Evolutionary conservation across 2,888 invertebrate genomes (phyloP), one percentile per base, ranked within the genome.

Genomic region (Sarcophaga caerulescens): DNA sequence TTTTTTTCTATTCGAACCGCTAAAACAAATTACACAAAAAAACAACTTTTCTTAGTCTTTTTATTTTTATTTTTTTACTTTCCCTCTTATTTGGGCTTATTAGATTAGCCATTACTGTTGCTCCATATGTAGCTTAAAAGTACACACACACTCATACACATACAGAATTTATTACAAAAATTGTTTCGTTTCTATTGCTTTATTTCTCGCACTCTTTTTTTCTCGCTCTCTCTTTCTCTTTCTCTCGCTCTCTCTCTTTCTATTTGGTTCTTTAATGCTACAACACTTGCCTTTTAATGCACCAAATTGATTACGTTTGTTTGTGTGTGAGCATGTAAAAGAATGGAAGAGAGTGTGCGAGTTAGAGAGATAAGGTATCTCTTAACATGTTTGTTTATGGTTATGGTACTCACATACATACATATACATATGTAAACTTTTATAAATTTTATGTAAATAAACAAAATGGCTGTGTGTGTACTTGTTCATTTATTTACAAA

Each of bases 181-280:
- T 35, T 35, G 35, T 35, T 35, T 35, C 35, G 35, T 35, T 35
- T 35, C 35, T 35, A 35, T 35, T 35, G 35, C 14, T 63, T 63
- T 17, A 35, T 35, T 52, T 25, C 25, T 25, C 4, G 25, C 25
- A 25, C 47, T 47, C 14, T 47, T 12, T 11, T 12, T 11, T 3
- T 14, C 10, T 47, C 3, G 4, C 3, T 47, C 12, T 47, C 12
- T 47, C 47, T 47, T 10, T 47, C 3, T 47, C 14, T 14, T 3
- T 47, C 47, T 52, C 52, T 52, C 35, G 8, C 35, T 35, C 35
- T 35, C 35, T 10, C 8, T 35, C 35, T 35, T 2, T 25, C 60
- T 25, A 35, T 81, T 77, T 71, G 35, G 19, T 25, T 35, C 35
- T 66, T 82, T 76, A 52, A 70, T 82, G 75, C 63, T 82, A 70